A percentile compares a stretch with the other conserved stretches of the same genome.
Evolutionary conservation across 2,797 vertebrate species (phyloP).

Genomic region (Fratercula arctica): DNA sequence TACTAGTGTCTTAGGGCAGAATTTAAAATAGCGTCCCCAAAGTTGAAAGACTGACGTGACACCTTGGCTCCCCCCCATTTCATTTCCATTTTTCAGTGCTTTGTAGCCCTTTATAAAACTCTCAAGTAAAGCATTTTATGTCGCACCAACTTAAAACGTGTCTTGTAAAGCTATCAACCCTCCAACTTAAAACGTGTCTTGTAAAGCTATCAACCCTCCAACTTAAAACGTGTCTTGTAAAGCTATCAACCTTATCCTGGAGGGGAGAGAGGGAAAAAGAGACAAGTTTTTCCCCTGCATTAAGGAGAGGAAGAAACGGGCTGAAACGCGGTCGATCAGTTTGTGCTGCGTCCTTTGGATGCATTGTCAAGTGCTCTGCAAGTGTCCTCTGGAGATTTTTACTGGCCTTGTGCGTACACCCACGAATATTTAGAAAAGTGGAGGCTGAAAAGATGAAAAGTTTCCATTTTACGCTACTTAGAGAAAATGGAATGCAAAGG

Average conservation of each 20-base stretch:
- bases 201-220: background rate
- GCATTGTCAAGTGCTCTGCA: background rate
- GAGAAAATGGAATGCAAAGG: background rate
- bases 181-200: background rate
- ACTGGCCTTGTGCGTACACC: background rate
- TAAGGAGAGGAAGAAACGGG: background rate
- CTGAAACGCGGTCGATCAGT: background rate
- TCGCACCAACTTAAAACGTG: background rate
- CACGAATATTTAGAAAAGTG: background rate
- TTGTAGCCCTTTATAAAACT: conserved; percentile 16
- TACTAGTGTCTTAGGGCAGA: background rate
- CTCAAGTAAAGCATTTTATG: background rate
- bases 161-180: too few relatives aligned
- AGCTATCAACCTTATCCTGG: background rate
- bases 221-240: background rate
- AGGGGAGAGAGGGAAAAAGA: background rate
- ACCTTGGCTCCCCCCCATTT: background rate
- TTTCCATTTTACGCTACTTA: background rate
- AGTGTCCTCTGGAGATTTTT: background rate
- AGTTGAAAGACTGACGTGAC: background rate
- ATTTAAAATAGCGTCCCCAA: background rate
- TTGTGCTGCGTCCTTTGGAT: background rate
- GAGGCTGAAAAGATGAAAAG: background rate
- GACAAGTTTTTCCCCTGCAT: background rate
- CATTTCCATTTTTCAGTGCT: background rate